These are phyloP conservation scores for Crepidodera aurea DNA, from an alignment of 2,888 invertebrate genomes.

Conservation along the genomic window DNA sequence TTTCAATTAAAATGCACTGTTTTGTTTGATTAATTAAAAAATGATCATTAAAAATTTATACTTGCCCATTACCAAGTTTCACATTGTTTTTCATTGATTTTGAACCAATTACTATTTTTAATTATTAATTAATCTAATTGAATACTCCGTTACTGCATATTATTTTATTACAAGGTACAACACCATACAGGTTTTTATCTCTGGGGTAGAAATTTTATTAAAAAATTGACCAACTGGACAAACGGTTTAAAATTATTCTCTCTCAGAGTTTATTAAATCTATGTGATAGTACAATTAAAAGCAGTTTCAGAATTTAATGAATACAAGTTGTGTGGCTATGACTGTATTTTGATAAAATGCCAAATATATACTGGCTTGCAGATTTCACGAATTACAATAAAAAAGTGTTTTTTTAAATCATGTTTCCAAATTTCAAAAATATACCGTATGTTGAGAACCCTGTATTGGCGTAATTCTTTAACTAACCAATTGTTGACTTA, in stretches of 20 bases:
- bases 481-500: no score
- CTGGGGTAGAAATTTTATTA: slow-evolving; percentile 5
- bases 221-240: neutral
- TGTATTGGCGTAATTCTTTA: no score
- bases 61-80: slow-evolving; percentile 37
- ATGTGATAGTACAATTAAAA: no score
- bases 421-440: no score
- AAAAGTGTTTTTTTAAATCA: no score
- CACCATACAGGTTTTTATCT: slow-evolving; percentile 7
- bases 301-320: no score
- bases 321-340: no score
- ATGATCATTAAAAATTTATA: slow-evolving; percentile 44
- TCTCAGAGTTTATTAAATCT: neutral
- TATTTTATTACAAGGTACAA: slow-evolving; percentile 32
- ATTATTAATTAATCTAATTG: slow-evolving; percentile 49
- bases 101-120: slow-evolving; percentile 48
- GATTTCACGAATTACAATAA: no score
- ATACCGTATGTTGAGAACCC: no score
- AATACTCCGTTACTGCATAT: slow-evolving; percentile 37
- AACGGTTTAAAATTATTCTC: neutral
- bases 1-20: slow-evolving; percentile 44
- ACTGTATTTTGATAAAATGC: no score
- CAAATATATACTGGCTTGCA: no score
- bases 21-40: slow-evolving; percentile 45
- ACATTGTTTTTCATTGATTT: slow-evolving; percentile 44